Percentiles rank a stretch among this genome's conserved stretches.
Conservation (phyloP, 2,113 vertebrate species). For the Cavia porcellus region DNA sequence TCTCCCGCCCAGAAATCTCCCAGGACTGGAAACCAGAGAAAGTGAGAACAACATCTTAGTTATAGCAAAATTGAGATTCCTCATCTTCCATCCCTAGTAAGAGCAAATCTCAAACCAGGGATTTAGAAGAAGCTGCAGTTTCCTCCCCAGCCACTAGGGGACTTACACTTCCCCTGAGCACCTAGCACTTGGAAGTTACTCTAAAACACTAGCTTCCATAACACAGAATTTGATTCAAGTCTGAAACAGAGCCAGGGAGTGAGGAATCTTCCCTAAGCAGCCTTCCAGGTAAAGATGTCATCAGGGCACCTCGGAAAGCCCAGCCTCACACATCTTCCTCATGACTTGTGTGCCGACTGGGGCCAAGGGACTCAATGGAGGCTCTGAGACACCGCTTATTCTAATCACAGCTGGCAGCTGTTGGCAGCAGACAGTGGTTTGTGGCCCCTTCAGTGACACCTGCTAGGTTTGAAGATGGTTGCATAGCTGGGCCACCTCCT, state of each 20-base stretch:
- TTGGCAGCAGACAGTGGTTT: neutral
- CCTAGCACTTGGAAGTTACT: neutral
- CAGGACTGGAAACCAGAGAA: neutral
- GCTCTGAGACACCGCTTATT: neutral
- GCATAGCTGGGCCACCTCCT: neutral
- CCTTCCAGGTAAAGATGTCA: neutral
- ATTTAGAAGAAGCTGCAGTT: neutral
- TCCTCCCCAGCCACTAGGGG: neutral
- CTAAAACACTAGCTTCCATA: neutral
- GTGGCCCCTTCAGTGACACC: neutral
- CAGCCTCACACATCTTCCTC: neutral
- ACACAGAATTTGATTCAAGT: neutral
- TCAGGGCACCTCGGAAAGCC: neutral
- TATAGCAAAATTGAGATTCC: neutral
- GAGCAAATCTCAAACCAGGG: rapidly evolving
- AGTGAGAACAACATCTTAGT: neutral
- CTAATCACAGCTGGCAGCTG: neutral
- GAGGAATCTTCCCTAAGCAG: neutral
- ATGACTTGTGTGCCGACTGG: rapidly evolving
- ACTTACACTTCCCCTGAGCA: neutral
- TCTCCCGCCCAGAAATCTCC: neutral
- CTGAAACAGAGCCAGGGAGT: neutral
- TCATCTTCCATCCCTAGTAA: neutral
- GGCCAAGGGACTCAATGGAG: neutral
- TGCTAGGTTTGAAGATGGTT: neutral